These are phyloP conservation scores for Papilio dardanus DNA, from an alignment of 1,140 invertebrate species.

Conservation along the genomic window DNA sequence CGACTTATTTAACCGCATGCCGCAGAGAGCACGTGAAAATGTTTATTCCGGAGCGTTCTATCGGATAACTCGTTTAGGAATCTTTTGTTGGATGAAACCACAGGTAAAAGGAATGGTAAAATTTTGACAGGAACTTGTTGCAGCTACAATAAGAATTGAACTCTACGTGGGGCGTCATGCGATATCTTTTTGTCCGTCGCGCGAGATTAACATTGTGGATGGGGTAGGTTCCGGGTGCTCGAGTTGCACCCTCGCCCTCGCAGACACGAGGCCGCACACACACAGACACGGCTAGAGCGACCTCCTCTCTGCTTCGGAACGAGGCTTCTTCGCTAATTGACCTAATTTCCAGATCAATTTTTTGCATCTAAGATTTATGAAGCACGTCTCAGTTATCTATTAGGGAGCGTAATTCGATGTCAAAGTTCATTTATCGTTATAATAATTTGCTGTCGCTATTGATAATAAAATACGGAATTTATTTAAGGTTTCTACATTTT, in stretches of 20 bases:
- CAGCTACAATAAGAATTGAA: conserved; percentile 44
- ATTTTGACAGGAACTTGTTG: conserved; percentile 49
- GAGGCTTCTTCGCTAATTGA: conserved; percentile 74
- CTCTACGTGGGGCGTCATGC: conserved; percentile 43
- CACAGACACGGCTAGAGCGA: conserved; percentile 55
- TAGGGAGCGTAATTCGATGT: conserved; percentile 55
- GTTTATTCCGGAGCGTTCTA: conserved; percentile 53
- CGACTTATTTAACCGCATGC: conserved; percentile 32
- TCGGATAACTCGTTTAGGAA: conserved; percentile 58
- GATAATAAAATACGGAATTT: no score
- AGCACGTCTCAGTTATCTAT: conserved; percentile 45
- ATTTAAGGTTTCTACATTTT: no score
- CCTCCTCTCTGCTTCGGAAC: conserved; percentile 52
- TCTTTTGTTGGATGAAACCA: conserved; percentile 59
- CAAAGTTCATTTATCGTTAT: conserved; percentile 52
- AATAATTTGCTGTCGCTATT: conserved; percentile 38
- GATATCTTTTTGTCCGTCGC: conserved; percentile 44
- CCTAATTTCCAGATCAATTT: conserved; percentile 66
- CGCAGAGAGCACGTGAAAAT: conserved; percentile 43
- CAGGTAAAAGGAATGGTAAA: conserved; percentile 63
- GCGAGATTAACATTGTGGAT: conserved; percentile 40
- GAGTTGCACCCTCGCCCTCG: conserved; percentile 67
- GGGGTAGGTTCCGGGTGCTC: conserved; percentile 54
- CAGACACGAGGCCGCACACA: conserved; percentile 52
- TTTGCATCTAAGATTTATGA: conserved; percentile 50